A percentile compares a stretch with the other conserved stretches of the same genome.
These are phyloP conservation scores for Anastatus disparis DNA, from an alignment of 1,140 invertebrate species.

Conservation along the genomic window DNA sequence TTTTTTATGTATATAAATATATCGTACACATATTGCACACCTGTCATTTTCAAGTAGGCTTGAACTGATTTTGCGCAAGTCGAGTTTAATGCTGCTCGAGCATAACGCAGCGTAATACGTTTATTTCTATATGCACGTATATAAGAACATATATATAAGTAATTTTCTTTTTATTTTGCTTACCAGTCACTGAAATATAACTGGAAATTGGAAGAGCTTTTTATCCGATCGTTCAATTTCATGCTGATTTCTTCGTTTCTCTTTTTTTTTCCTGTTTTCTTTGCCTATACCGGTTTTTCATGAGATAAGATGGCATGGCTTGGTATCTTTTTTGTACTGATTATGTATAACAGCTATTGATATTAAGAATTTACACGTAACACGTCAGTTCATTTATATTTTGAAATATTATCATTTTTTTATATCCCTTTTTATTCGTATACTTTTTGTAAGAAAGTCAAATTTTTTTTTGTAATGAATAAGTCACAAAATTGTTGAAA, in stretches of 20 bases:
- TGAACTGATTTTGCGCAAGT: slow-evolving; percentile 24
- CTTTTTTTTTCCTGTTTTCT: slow-evolving; percentile 1
- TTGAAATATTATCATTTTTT: too few relatives aligned
- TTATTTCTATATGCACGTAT: slow-evolving; percentile 12
- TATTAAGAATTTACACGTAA: slow-evolving; percentile 43
- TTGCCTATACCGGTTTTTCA: neutral
- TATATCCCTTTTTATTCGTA: too few relatives aligned
- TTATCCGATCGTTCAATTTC: slow-evolving; percentile 33
- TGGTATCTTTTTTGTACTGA: slow-evolving; percentile 39
- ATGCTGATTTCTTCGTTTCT: slow-evolving; percentile 16
- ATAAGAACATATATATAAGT: too few relatives aligned
- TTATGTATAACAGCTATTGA: slow-evolving; percentile 30
- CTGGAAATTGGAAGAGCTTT: slow-evolving; percentile 20
- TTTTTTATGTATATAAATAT: neutral
- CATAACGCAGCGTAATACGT: slow-evolving; percentile 25
- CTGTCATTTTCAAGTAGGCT: slow-evolving; percentile 12
- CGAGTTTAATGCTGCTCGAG: slow-evolving; percentile 17
- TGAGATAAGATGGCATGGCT: too few relatives aligned
- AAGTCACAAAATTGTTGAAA: too few relatives aligned
- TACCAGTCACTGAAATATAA: slow-evolving; percentile 27
- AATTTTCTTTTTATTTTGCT: slow-evolving; percentile 18
- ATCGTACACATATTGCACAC: neutral
- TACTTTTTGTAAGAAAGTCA: too few relatives aligned
- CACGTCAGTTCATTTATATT: slow-evolving; percentile 47
- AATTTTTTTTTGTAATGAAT: too few relatives aligned